phyloP scores from a whole-genome alignment of 2,797 vertebrate genomes.

The Alectoris magna region DNA sequence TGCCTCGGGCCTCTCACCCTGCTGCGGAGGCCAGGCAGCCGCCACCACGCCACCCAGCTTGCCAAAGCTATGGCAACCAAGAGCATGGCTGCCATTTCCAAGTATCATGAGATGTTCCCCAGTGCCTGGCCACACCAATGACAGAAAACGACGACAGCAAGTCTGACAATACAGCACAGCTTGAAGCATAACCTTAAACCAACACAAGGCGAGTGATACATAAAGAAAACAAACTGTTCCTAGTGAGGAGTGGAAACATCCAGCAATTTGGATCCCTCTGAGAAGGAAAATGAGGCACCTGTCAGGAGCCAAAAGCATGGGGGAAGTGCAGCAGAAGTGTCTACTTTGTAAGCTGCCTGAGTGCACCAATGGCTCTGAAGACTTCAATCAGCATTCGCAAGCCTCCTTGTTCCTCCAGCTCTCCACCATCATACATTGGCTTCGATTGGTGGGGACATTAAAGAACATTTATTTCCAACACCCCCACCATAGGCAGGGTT shows the following conservation, averaged over 20 bases:
- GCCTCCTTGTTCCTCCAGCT: neutral
- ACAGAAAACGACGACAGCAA: fast-evolving
- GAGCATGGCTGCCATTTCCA: fast-evolving
- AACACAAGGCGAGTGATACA: fast-evolving
- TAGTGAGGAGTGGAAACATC: neutral
- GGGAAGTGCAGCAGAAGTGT: neutral
- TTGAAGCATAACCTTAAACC: neutral
- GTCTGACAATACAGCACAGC: fast-evolving
- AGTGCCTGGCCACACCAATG: fast-evolving
- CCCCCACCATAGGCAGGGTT: too few relatives aligned
- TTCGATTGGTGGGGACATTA: too few relatives aligned
- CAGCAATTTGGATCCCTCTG: neutral
- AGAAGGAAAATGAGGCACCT: neutral
- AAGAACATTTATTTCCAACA: too few relatives aligned
- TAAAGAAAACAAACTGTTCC: neutral
- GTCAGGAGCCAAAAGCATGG: neutral
- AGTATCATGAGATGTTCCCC: fast-evolving
- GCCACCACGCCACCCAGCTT: fast-evolving
- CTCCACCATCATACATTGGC: neutral
- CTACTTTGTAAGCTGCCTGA: neutral
- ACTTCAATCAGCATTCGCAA: neutral
- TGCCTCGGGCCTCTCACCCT: neutral
- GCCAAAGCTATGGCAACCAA: neutral
- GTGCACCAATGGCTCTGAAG: neutral
- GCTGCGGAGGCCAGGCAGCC: neutral